These are phyloP conservation scores for Phania funesta DNA, from an alignment of 2,888 invertebrate species.

Conservation along the genomic window DNA sequence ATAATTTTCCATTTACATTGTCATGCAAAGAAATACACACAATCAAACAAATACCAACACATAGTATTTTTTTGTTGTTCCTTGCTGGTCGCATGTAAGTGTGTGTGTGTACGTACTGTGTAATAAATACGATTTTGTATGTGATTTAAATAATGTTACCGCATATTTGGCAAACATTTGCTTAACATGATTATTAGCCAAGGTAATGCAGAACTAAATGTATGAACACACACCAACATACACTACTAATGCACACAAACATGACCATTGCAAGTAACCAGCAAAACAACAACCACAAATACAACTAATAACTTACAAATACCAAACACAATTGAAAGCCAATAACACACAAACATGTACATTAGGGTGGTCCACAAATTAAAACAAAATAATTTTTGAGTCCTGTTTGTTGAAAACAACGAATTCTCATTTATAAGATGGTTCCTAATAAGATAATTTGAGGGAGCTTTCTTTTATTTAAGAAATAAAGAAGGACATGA, in stretches of 20 bases:
- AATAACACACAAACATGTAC: conserved; percentile 72
- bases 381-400: neutral
- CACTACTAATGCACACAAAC: neutral
- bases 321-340: conserved; percentile 77
- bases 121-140: conserved; percentile 40
- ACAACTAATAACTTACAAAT: conserved; percentile 76
- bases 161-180: conserved; percentile 77
- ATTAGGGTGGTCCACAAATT: neutral
- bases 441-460: no score
- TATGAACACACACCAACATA: conserved; percentile 47
- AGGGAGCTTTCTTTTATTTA: no score
- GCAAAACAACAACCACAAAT: conserved; percentile 58
- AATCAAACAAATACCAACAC: neutral
- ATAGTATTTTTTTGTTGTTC: neutral
- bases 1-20: no score
- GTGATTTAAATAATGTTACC: conserved; percentile 69
- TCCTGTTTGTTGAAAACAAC: no score
- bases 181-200: conserved; percentile 77
- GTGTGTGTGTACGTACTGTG: conserved; percentile 10
- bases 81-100: neutral
- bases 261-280: conserved; percentile 36
- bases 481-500: no score
- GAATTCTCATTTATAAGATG: no score
- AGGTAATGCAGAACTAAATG: conserved; percentile 60
- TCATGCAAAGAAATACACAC: neutral